Base-by-base conservation (phyloP, 2,113 vertebrate species). In the Sisor rabdophorus region DNA sequence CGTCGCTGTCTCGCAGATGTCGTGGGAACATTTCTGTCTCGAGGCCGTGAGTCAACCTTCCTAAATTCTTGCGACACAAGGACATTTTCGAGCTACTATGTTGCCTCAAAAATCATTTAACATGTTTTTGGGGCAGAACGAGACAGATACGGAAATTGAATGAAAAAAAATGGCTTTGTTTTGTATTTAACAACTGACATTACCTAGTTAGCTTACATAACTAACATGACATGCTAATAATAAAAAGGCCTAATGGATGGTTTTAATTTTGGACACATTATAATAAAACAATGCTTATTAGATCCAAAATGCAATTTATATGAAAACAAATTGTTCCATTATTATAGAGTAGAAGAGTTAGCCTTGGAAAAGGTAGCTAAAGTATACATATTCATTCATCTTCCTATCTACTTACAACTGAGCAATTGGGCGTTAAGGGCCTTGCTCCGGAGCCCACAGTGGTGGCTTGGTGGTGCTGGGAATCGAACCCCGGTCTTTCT, bases 11-110 rank as follows among this genome's bases (percentile, higher is more conserved):
- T 73, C 73, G 48, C 68, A 63, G 59, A 61, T 63, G 60, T 74
- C 70, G 70, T 80, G 81, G 81, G 81, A 82, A 82, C 71, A 22
- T 24, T 54, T 48, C 54, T 22, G 54, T 74, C 52, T 53, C 12
- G 16, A 50, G 55, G 16, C 30, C 40, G 65, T 75, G 76, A 82
- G 78, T 73, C 30, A 36, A 32, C 24, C 28, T 60, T 50, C 26
- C 64, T 56, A 54, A 63, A 71, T 55, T 7, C 48, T 36, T 47
- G 56, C 72, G 11, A 48, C 67, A 79, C 77, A 79, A 79, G 77
- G 30, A 22, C 24, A 17, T 53, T 61, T 79, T 76, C 60, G 48
- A 53, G 70, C 55, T 73, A 16, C 47, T 3, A 8, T 69, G 20
- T 55, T 76, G 73, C 71, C 64, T 59, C 67, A 71, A 71, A 40